Conservation (phyloP, 2,888 invertebrate species). For the Xestia sexstrigata region DNA sequence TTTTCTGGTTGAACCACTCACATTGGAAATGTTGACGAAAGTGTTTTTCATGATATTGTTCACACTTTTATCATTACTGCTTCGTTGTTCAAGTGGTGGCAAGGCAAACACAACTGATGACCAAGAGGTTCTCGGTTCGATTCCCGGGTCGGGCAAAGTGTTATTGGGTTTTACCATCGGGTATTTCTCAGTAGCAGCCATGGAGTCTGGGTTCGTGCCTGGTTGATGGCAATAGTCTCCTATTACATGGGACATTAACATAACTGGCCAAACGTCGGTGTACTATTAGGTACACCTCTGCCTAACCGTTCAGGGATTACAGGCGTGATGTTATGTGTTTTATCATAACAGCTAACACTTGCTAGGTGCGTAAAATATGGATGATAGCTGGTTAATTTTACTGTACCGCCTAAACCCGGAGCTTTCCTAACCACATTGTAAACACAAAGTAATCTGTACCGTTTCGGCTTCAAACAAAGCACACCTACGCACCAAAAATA, state of each 20-base stretch:
- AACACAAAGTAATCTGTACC: slow-evolving; percentile 18
- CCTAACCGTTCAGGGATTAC: background rate
- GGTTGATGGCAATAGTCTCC: background rate
- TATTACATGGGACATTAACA: background rate
- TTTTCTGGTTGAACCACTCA: background rate
- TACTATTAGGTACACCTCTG: background rate
- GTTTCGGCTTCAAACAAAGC: slow-evolving; percentile 40
- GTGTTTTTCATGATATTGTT: background rate
- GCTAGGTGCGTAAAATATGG: background rate
- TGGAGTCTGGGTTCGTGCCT: no score
- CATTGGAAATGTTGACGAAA: no score
- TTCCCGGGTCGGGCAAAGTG: background rate
- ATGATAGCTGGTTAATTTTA: background rate
- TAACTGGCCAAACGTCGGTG: background rate
- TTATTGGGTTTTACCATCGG: background rate
- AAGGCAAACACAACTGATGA: background rate
- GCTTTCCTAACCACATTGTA: background rate
- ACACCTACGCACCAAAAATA: slow-evolving; percentile 9
- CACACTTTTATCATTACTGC: background rate
- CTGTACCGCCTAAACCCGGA: background rate
- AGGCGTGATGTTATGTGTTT: background rate
- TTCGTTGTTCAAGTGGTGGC: background rate
- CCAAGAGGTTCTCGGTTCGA: background rate
- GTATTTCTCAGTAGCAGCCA: background rate
- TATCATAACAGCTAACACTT: background rate